phyloP scores from a whole-genome alignment of 2,113 vertebrate species.

The Cyphomyrus plagiostoma region DNA sequence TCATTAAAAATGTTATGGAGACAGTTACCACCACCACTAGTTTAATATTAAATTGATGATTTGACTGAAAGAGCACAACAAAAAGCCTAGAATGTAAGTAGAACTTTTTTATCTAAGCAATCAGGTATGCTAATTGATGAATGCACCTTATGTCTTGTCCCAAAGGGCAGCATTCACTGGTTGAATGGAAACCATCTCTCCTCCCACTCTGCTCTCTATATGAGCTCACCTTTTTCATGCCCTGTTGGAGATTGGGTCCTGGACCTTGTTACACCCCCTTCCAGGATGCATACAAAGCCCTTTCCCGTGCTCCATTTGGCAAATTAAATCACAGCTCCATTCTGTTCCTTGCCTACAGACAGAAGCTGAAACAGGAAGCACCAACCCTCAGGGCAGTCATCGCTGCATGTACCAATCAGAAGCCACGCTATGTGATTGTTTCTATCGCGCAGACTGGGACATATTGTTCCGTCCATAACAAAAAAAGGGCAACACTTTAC shows the following conservation, averaged over 20 bases:
- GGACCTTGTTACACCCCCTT: slow-evolving; percentile 7
- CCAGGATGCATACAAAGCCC: neutral
- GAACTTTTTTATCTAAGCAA: neutral
- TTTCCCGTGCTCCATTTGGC: neutral
- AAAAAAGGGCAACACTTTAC: too few species aligned
- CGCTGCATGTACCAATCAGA: slow-evolving; percentile 23
- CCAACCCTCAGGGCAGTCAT: neutral
- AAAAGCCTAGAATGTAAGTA: neutral
- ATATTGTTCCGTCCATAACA: neutral
- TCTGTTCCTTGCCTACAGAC: slow-evolving; percentile 24
- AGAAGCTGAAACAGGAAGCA: slow-evolving; percentile 23
- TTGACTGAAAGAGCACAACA: neutral
- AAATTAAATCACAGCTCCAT: slow-evolving; percentile 21
- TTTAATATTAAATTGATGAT: neutral
- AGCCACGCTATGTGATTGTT: neutral
- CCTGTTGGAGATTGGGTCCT: neutral
- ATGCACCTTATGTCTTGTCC: neutral
- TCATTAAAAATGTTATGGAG: neutral
- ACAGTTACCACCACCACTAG: neutral
- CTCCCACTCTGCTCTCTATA: too few species aligned
- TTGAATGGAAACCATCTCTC: too few species aligned
- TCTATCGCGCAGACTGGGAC: neutral
- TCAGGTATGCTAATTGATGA: neutral
- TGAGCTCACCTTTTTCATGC: too few species aligned
- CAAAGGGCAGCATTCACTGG: too few species aligned